phyloP scores from a whole-genome alignment of 2,113 vertebrate genomes.

The Trinectes maculatus region DNA sequence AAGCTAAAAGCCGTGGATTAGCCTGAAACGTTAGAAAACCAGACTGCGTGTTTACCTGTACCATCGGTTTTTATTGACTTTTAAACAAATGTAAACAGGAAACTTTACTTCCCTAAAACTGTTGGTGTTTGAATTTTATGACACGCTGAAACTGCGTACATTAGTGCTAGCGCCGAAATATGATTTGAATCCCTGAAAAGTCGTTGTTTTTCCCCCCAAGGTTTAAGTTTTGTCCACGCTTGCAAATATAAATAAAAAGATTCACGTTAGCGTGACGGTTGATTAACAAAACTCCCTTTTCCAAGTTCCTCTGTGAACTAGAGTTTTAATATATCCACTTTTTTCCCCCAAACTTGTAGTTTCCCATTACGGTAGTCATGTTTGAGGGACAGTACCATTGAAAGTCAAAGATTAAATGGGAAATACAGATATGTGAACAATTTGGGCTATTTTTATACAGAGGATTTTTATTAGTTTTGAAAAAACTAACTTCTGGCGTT shows the following conservation, averaged over 20 bases:
- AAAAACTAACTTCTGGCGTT: slow-evolving; percentile 65
- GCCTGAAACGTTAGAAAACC: too few relatives aligned
- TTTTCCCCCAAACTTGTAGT: slow-evolving; percentile 73
- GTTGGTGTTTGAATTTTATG: slow-evolving; percentile 26
- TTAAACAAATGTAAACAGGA: slow-evolving; percentile 63
- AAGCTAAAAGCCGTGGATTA: too few relatives aligned
- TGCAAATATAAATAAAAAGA: slow-evolving; percentile 65
- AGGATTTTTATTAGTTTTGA: slow-evolving; percentile 70
- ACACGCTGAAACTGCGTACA: slow-evolving; percentile 34
- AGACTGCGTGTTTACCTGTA: too few relatives aligned
- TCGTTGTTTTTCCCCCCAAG: slow-evolving; percentile 40
- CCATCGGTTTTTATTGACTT: too few relatives aligned
- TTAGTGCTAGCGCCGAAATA: slow-evolving; percentile 27
- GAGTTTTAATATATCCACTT: slow-evolving; percentile 82
- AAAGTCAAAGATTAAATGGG: slow-evolving; percentile 81
- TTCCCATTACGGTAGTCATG: slow-evolving; percentile 82
- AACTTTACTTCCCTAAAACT: slow-evolving; percentile 34
- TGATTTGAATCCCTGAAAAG: slow-evolving; percentile 31
- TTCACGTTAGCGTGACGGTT: slow-evolving; percentile 60
- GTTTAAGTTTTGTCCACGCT: slow-evolving; percentile 35
- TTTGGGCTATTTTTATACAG: slow-evolving; percentile 73
- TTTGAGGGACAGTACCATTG: slow-evolving; percentile 81
- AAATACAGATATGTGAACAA: slow-evolving; percentile 83
- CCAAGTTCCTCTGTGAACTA: slow-evolving; percentile 65
- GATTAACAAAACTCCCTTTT: slow-evolving; percentile 51